A percentile compares a stretch with the other conserved stretches of the same genome.
Conservation (phyloP, 2,888 invertebrate species). For the Neria commutata region DNA sequence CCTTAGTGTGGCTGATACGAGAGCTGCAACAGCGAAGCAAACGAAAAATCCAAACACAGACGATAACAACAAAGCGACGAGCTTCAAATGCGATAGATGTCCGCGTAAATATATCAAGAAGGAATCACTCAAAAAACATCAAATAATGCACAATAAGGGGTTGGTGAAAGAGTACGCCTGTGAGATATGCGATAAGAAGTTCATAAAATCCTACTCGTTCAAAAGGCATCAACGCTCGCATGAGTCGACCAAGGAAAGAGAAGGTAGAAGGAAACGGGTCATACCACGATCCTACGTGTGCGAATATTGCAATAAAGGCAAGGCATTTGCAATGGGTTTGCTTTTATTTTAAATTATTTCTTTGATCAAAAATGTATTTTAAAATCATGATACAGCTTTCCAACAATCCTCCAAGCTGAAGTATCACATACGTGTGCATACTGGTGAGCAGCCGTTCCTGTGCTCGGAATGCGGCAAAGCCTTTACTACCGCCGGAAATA, state of each 20-base stretch:
- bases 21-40: neutral
- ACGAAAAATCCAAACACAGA: neutral
- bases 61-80: too few species aligned
- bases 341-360: neutral
- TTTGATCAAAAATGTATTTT: neutral
- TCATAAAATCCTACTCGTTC: constrained; percentile 60
- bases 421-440: constrained; percentile 65
- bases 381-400: constrained; percentile 63
- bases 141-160: constrained; percentile 47
- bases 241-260: constrained; percentile 65
- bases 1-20: neutral
- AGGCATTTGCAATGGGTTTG: neutral
- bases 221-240: constrained; percentile 66
- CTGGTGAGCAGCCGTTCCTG: constrained; percentile 65
- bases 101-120: constrained; percentile 64
- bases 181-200: constrained; percentile 63
- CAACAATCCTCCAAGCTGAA: constrained; percentile 65
- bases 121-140: constrained; percentile 64
- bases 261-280: constrained; percentile 58
- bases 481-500: constrained; percentile 66
- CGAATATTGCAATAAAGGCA: constrained; percentile 32
- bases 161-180: constrained; percentile 46
- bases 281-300: constrained; percentile 19
- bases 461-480: constrained; percentile 67
- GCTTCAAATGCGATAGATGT: constrained; percentile 65